Conservation (phyloP, 1,140 invertebrate species). For the Globodera rostochiensis region DNA sequence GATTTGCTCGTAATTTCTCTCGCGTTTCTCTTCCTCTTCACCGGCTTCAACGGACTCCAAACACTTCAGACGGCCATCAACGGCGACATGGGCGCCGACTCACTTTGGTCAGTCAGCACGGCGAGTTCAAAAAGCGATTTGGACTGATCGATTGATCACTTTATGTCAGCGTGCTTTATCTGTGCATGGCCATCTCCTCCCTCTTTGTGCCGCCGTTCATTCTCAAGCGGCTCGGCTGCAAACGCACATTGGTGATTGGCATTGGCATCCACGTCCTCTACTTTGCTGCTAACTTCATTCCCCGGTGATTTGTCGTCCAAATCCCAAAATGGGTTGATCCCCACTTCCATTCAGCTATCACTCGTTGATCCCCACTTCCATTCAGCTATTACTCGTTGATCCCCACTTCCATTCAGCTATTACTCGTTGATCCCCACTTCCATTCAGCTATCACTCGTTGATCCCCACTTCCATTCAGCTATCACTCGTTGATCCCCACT, state of each 20-base stretch:
- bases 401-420: no score
- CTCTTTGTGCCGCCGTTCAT: conserved; percentile 64
- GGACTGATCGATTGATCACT: conserved; percentile 16
- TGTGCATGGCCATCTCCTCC: conserved; percentile 62
- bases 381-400: neutral
- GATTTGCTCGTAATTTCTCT: conserved; percentile 76
- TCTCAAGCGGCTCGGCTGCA: conserved; percentile 77
- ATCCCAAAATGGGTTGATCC: neutral
- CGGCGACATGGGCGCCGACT: conserved; percentile 59
- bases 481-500: no score
- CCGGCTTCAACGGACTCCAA: conserved; percentile 84
- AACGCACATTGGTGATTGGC: conserved; percentile 78
- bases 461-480: no score
- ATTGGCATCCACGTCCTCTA: conserved; percentile 85
- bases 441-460: no score
- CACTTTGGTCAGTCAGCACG: conserved; percentile 42
- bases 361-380: conserved; percentile 74
- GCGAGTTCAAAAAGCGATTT: neutral
- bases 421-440: no score
- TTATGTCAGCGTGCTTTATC: conserved; percentile 54
- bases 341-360: conserved; percentile 68
- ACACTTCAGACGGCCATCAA: conserved; percentile 74
- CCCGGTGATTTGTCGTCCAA: conserved; percentile 70
- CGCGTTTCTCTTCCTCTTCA: conserved; percentile 89
- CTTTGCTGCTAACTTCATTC: conserved; percentile 88